These are phyloP conservation scores for Wiebesia pumilae DNA, from an alignment of 1,140 invertebrate species.

Conservation along the genomic window DNA sequence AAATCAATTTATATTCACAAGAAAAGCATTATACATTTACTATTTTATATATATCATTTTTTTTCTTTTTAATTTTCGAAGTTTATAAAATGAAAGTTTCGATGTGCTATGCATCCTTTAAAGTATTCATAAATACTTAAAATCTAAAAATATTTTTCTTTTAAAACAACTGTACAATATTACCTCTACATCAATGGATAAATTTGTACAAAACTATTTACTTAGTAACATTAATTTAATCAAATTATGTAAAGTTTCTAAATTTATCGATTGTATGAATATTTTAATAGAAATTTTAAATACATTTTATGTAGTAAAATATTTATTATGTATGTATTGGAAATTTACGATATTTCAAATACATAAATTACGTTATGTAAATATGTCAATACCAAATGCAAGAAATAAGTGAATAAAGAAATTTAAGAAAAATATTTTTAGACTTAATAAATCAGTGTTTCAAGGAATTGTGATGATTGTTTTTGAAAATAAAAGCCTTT, in stretches of 20 bases:
- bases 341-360: not conserved
- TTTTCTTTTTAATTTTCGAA: slow-evolving; percentile 1
- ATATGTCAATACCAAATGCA: not conserved
- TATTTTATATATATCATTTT: not conserved
- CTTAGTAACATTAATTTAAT: not conserved
- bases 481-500: slow-evolving; percentile 8
- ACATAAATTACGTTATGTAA: not conserved
- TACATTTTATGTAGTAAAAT: not conserved
- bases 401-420: not conserved
- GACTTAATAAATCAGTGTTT: not conserved
- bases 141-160: slow-evolving; percentile 22
- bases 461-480: slow-evolving; percentile 19
- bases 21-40: not conserved
- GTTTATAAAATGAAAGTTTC: not conserved
- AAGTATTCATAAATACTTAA: not conserved
- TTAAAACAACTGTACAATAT: not conserved
- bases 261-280: not conserved
- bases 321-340: not conserved
- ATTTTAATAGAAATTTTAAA: not conserved
- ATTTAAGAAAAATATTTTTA: slow-evolving; percentile 18
- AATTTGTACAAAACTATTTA: not conserved
- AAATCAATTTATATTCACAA: slow-evolving; percentile 6
- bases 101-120: not conserved
- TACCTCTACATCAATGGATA: not conserved
- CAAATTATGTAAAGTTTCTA: not conserved